A percentile compares a stretch with the other conserved stretches of the same genome.
Evolutionary conservation across 2,888 invertebrate genomes (phyloP).

Genomic region (Drosophila meridionalis): DNA sequence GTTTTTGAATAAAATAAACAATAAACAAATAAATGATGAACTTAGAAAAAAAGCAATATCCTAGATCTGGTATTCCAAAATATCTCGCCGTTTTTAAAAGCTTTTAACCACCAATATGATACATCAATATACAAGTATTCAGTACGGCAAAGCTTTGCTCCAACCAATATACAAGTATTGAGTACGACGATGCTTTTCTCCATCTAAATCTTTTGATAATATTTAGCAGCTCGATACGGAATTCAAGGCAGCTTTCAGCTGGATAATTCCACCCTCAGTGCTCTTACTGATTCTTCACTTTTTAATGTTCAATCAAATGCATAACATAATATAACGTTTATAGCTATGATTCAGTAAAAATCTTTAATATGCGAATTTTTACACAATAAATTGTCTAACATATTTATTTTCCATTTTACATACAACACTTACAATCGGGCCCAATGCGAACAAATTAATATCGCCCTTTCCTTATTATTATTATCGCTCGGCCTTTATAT

Average conservation of each 20-base stretch:
- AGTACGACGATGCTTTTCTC: no score
- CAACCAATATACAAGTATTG: no score
- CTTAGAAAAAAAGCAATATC: neutral
- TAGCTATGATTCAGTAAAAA: neutral
- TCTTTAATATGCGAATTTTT: neutral
- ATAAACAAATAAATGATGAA: no score
- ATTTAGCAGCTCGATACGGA: neutral
- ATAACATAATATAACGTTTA: neutral
- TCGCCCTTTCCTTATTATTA: slow-evolving; percentile 44
- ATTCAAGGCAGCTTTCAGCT: neutral
- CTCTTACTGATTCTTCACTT: neutral
- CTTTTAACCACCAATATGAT: neutral
- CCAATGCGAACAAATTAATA: neutral
- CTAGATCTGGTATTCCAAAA: neutral
- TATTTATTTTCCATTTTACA: neutral
- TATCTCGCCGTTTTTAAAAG: neutral
- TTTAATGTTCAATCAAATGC: neutral
- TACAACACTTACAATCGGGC: neutral
- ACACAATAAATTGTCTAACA: neutral
- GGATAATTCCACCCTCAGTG: neutral
- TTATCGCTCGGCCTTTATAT: slow-evolving; percentile 32
- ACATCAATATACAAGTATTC: no score
- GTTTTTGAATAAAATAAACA: no score
- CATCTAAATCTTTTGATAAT: neutral
- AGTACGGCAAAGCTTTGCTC: no score